A percentile compares a stretch with the other conserved stretches of the same genome.
Conservation (phyloP, 2,113 vertebrate genomes). For the Isurus oxyrinchus region DNA sequence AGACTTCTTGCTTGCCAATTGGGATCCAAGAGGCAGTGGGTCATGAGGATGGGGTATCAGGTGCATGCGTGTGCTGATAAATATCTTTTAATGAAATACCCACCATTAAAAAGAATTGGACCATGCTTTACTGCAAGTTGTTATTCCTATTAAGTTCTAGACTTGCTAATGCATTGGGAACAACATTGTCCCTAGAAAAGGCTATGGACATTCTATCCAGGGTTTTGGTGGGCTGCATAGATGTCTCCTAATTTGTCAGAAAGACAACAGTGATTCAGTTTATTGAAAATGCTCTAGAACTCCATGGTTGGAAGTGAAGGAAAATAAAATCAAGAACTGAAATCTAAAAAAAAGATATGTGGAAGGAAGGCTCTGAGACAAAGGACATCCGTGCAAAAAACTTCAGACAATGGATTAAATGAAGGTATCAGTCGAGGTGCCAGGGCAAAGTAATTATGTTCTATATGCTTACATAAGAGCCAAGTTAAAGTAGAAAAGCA, state of each 20-base stretch:
- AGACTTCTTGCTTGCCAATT: not conserved
- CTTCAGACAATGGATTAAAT: not conserved
- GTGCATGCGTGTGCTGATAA: not conserved
- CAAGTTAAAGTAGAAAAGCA: not conserved
- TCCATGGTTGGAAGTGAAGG: not conserved
- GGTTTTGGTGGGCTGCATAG: not conserved
- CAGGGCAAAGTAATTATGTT: not conserved
- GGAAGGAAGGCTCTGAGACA: not conserved
- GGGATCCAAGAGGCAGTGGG: not conserved
- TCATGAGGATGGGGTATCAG: not conserved
- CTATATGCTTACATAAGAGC: too few relatives aligned
- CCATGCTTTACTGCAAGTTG: not conserved
- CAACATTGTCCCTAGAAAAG: not conserved
- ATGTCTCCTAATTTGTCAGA: constrained; percentile 8
- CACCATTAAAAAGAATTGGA: not conserved
- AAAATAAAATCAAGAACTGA: not conserved
- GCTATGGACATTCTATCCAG: not conserved
- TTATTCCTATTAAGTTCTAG: not conserved
- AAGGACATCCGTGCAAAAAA: not conserved
- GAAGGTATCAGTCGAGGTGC: not conserved
- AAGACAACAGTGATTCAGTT: not conserved
- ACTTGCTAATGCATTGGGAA: not conserved
- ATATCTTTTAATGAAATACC: not conserved
- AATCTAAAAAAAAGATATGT: not conserved
- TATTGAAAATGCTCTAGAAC: not conserved